These are phyloP conservation scores for Pycnomerus fuliginosus DNA, from an alignment of 2,888 invertebrate species.

Conservation along the genomic window DNA sequence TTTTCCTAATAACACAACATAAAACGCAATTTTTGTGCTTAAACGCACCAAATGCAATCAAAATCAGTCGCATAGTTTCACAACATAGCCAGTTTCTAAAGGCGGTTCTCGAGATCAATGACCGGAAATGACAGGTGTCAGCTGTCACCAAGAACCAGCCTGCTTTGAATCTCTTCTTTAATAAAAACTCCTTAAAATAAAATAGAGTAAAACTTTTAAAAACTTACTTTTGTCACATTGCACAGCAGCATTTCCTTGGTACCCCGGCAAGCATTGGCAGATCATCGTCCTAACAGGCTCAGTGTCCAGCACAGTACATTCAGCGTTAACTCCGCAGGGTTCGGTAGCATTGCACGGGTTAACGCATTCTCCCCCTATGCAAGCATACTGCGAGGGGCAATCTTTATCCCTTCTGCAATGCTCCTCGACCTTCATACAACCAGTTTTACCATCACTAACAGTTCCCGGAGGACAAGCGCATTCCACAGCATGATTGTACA, in stretches of 20 bases:
- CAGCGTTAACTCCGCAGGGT: constrained; percentile 80
- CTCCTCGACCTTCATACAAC: constrained; percentile 61
- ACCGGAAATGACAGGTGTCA: too few relatives aligned
- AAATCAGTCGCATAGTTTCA: too few relatives aligned
- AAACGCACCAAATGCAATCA: too few relatives aligned
- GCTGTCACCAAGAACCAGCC: too few relatives aligned
- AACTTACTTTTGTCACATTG: constrained; percentile 78
- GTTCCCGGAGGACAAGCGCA: constrained; percentile 82
- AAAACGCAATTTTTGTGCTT: too few relatives aligned
- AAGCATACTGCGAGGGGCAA: constrained; percentile 80
- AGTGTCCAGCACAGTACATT: constrained; percentile 78
- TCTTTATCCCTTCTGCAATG: constrained; percentile 77
- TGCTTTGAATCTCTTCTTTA: too few relatives aligned
- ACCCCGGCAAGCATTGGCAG: constrained; percentile 83
- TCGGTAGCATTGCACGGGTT: constrained; percentile 78
- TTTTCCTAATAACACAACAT: too few relatives aligned
- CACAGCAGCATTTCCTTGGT: constrained; percentile 82
- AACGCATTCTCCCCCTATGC: constrained; percentile 77
- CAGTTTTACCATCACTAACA: constrained; percentile 61
- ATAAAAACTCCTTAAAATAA: too few relatives aligned
- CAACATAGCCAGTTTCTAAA: too few relatives aligned
- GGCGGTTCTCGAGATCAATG: too few relatives aligned
- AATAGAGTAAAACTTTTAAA: not conserved
- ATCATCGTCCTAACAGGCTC: constrained; percentile 84
- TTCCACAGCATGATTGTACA: constrained; percentile 73